A percentile compares a stretch with the other conserved stretches of the same genome.
Evolutionary conservation across 1,140 invertebrate species (phyloP).

Genomic region (Drosophila bocki): DNA sequence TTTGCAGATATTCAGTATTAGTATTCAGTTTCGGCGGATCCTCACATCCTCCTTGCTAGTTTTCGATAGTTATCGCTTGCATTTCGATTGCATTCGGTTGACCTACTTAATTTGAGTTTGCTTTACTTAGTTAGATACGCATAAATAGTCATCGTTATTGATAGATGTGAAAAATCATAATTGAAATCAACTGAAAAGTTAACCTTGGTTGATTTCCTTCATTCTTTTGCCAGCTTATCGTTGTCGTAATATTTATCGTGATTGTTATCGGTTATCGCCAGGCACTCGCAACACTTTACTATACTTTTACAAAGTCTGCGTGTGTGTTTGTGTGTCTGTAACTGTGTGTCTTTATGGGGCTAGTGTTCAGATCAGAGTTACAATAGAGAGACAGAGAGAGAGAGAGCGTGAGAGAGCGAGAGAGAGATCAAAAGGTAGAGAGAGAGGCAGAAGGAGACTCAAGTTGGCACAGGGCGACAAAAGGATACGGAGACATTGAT

Average conservation of each 20-base stretch:
- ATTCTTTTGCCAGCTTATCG: constrained; percentile 37
- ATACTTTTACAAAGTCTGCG: constrained; percentile 73
- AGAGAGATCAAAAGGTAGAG: constrained; percentile 8
- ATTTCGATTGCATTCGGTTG: constrained; percentile 29
- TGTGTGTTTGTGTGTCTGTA: constrained; percentile 36
- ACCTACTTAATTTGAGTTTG: constrained; percentile 44
- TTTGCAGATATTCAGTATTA: constrained; percentile 35
- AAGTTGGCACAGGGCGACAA: constrained; percentile 10
- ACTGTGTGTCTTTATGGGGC: constrained; percentile 34
- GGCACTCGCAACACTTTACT: constrained; percentile 78
- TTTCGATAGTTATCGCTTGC: constrained; percentile 25
- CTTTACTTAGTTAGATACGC: constrained; percentile 63
- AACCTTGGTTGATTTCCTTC: constrained; percentile 53
- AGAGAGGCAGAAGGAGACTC: constrained; percentile 36
- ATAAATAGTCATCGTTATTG: constrained; percentile 85
- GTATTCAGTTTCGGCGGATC: constrained; percentile 15
- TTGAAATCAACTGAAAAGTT: constrained; percentile 78
- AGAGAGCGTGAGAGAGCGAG: constrained; percentile 16
- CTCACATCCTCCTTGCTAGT: constrained; percentile 23
- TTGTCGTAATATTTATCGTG: constrained; percentile 43
- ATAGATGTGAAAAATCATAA: constrained; percentile 84
- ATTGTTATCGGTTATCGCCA: constrained; percentile 45
- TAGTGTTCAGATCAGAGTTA: constrained; percentile 34
- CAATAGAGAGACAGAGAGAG: constrained; percentile 35
- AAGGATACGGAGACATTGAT: constrained; percentile 28